Base-by-base conservation (phyloP, 2,888 invertebrate species). In the Papilio demoleus region DNA sequence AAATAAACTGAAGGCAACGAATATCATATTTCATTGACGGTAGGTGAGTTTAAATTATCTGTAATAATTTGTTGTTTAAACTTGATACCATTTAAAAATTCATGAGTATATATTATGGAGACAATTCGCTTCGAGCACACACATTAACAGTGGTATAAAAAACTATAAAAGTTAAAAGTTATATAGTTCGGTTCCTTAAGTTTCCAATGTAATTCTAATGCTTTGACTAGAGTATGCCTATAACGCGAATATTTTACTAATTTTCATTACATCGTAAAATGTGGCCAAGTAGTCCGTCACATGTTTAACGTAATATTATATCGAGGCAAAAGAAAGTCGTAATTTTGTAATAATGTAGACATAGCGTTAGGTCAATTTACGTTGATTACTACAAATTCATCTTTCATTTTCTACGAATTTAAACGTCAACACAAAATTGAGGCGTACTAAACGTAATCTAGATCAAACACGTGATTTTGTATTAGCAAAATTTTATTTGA, bases 391-490 rank as follows among this genome's bases (percentile, higher is more conserved):
- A 45, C 6, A 8, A 58, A 9, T 17, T 58, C 9, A 0, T 9
- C 17, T n/a, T 11, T 27, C 27, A 14, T 31, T 56, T 50, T 42
- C 36, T 36, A 36, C 36, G 12, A 8, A 19, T 53, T 34, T 17
- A 27, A 17, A 17, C 6, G 42, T n/a, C 34, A 60, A 60, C 24
- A 14, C 12, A n/a, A n/a, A n/a, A n/a, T n/a, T 11, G 8, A 40
- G 22, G 40, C 24, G 6, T n/a, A 27, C 42, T 60, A 17, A 38
- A 2, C 11, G 27, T 22, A 60, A 65, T 69, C 50, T 53, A 60
- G 60, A 65, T 42, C 60, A 31, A n/a, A 53, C 34, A 47, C 59
- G 50, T 64, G 59, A 64, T 64, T 59, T 27, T 59, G 59, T 38
- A 59, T 19, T 17, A 47, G 27, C 59, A 38, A 53, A n/a, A n/a